A percentile compares a stretch with the other conserved stretches of the same genome.
Conservation (phyloP, 1,140 invertebrate species). For the Papilio polyxenes region DNA sequence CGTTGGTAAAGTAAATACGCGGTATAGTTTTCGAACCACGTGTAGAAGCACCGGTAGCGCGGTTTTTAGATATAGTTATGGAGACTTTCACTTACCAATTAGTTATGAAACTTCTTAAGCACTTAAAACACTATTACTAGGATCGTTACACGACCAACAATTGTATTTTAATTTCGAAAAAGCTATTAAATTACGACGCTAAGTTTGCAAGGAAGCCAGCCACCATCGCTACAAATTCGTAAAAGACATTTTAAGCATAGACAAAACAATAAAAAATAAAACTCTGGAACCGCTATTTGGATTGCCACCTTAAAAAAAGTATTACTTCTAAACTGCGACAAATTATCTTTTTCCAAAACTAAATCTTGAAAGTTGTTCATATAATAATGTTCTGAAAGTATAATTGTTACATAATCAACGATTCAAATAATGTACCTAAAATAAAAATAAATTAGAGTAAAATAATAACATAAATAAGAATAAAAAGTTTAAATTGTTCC, state of each 20-base stretch:
- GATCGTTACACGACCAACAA: conserved; percentile 68
- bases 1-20: conserved; percentile 63
- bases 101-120: conserved; percentile 73
- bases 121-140: conserved; percentile 74
- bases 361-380: not conserved
- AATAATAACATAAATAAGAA: too few relatives aligned
- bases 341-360: not conserved
- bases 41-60: conserved; percentile 77
- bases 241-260: conserved; percentile 80
- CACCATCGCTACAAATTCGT: conserved; percentile 80
- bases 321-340: not conserved
- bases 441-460: too few relatives aligned
- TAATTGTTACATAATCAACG: too few relatives aligned
- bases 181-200: conserved; percentile 77
- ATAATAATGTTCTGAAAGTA: not conserved
- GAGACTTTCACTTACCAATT: conserved; percentile 75
- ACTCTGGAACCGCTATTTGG: conserved; percentile 31
- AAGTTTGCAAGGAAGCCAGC: conserved; percentile 80
- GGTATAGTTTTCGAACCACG: conserved; percentile 72
- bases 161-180: conserved; percentile 66
- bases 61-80: conserved; percentile 61
- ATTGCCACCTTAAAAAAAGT: conserved; percentile 34
- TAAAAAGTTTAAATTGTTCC: too few relatives aligned
- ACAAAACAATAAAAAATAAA: conserved; percentile 67
- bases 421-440: too few relatives aligned